Evolutionary conservation across 2,113 vertebrate species (phyloP), one percentile per base, ranked within the genome.

Genomic region (Fregata magnificens): DNA sequence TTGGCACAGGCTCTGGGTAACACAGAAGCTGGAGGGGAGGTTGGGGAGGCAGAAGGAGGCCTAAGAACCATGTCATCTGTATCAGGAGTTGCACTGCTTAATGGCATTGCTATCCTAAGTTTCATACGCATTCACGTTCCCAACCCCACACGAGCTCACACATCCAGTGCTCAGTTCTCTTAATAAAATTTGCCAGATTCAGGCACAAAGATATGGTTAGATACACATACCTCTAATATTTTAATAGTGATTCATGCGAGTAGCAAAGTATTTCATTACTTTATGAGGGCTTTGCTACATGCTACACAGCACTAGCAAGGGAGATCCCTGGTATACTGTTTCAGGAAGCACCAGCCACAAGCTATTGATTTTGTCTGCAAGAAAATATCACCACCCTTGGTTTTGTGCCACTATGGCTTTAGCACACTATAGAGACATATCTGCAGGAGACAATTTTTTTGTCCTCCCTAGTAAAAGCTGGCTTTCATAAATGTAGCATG

Each of bases 161-260:
- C 11, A n/a, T 36, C 45, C 55, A 25, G 11, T 9, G 29, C 49
- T 88, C 32, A 2, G 29, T 86, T 61, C 20, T 79, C 31, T 28
- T 34, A n/a, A 49, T 7, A 63, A 47, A 70, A 84, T 76, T 47
- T 55, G 28, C 34, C 12, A 9, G 21, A 79, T 71, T 93, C 65
- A 69, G 65, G 18, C 52, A 49, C 65, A 91, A 45, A 76, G 63
- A 56, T 82, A 65, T 8, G 28, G 31, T 40, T 77, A 82, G 59
- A 77, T 49, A 29, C 31, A 36, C 86, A 93, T 94, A 53, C 58
- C 34, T 91, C 13, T 53, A 94, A 95, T 96, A 88, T 56, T 93
- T 97, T 28, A 62, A 5, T 14, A 86, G 58, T 95, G 93, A 96
- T 86, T 97, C 91, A 94, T 59, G 28, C 55, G 58, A 90, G 40